These are phyloP conservation scores for Takifugu ocellatus DNA, from an alignment of 2,797 vertebrate species.

Conservation along the genomic window DNA sequence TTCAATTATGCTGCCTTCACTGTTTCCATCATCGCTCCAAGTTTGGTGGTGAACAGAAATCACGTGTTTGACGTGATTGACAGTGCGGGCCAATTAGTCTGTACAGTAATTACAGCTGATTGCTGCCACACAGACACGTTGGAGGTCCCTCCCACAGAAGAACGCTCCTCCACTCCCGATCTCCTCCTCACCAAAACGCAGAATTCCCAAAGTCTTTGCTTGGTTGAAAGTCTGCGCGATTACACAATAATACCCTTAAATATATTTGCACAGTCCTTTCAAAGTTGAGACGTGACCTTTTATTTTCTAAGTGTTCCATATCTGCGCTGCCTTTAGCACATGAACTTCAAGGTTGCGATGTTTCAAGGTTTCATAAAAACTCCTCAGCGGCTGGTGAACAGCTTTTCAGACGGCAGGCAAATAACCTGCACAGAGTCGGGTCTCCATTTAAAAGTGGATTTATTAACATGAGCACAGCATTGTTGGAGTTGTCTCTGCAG, in stretches of 20 bases:
- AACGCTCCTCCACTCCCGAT: slow-evolving; percentile 13
- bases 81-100: slow-evolving; percentile 76
- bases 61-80: slow-evolving; percentile 76
- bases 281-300: slow-evolving; percentile 40
- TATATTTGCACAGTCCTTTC: slow-evolving; percentile 22
- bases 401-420: slow-evolving; percentile 6
- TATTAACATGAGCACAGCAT: neutral
- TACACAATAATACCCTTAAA: slow-evolving; percentile 35
- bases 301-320: slow-evolving; percentile 30
- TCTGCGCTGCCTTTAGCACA: slow-evolving; percentile 51
- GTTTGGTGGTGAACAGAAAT: slow-evolving; percentile 75
- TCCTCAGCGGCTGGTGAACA: slow-evolving; percentile 35
- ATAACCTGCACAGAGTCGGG: neutral
- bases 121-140: slow-evolving; percentile 70
- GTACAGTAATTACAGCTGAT: slow-evolving; percentile 72
- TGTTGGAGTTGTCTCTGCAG: too few relatives aligned
- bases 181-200: slow-evolving; percentile 12
- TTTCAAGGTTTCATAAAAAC: slow-evolving; percentile 53
- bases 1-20: slow-evolving; percentile 77
- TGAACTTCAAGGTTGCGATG: slow-evolving; percentile 61
- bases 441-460: slow-evolving; percentile 1
- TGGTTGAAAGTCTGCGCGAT: slow-evolving; percentile 27
- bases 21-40: slow-evolving; percentile 67
- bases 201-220: slow-evolving; percentile 22
- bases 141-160: slow-evolving; percentile 48